These are phyloP conservation scores for Graptemys geographica DNA, from an alignment of 2,797 vertebrate species.

Conservation along the genomic window DNA sequence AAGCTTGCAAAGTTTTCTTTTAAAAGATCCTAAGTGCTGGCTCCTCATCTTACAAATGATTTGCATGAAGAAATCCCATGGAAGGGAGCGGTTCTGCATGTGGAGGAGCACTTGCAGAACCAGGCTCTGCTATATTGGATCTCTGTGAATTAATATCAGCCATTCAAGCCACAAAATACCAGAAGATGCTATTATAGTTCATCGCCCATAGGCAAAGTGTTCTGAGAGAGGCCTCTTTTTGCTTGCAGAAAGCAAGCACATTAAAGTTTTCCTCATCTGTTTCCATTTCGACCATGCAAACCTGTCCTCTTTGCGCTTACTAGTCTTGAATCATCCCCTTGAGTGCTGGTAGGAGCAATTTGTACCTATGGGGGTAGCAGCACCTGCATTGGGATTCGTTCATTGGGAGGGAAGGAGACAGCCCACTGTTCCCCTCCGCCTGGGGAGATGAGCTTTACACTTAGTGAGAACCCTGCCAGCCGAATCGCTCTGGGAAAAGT, in stretches of 20 bases:
- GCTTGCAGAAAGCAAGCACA: neutral
- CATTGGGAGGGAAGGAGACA: neutral
- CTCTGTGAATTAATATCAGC: neutral
- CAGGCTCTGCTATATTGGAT: neutral
- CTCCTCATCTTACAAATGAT: neutral
- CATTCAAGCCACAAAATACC: neutral
- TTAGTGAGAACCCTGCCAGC: slow-evolving; percentile 26
- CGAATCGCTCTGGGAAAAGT: slow-evolving; percentile 2
- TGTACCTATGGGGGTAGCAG: slow-evolving; percentile 8
- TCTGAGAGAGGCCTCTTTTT: neutral
- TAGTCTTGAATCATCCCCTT: neutral
- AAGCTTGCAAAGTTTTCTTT: slow-evolving; percentile 10
- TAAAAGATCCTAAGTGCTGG: neutral
- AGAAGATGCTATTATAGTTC: neutral
- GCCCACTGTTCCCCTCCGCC: neutral
- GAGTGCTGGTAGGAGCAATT: neutral
- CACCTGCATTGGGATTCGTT: slow-evolving; percentile 1
- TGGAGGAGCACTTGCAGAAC: neutral
- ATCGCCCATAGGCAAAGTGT: neutral
- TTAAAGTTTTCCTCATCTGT: accelerated
- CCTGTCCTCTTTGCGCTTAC: neutral
- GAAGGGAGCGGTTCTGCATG: neutral
- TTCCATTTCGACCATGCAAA: neutral
- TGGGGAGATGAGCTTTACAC: slow-evolving; percentile 16
- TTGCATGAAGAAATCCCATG: neutral